Evolutionary conservation across 1,140 invertebrate species (phyloP), one percentile per base, ranked within the genome.

Genomic region (Cardiocondyla obscurior): DNA sequence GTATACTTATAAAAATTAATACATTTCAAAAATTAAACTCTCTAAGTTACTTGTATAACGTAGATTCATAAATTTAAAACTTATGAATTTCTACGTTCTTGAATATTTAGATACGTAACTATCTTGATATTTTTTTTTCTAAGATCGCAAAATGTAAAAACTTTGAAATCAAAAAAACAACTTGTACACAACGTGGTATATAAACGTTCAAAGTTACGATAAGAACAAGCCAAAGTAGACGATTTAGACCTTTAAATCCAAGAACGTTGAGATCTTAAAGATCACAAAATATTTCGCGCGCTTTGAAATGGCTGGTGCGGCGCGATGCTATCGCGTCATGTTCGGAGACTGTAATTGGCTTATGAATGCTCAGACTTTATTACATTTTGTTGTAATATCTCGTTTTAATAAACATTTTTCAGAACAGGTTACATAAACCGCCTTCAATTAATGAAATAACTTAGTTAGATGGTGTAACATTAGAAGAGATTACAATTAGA

Each of bases 391-490:
- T 81, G 77, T 81, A 81, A 81, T 73, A 81, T 73, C 53, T 81
- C 77, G 67, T 81, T 81, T 81, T 81, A 81, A 81, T 81, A 81
- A 81, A 81, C 77, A 73, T 81, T 73, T 81, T 73, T 81, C 77
- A 81, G 77, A 70, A 81, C 77, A 81, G 77, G 77, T 81, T 73
- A 73, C 28, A 73, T 22, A 22, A 49, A 53, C 51, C 42, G 53
- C 67, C 49, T 79, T 79, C 46, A 79, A 51, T 79, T 46, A 39
- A 67, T 64, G 42, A 77, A 46, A 53, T 79, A 55, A 67, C 33
- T 79, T 53, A 77, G 67, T 67, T 77, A 67, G 22, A 67, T 12
- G 7, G 39, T 39, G 44, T 77, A 77, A 53, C 19, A 5, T 49
- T 65, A 76, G 44, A 74, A 62, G 30, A 58, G 8, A 64, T 76